phyloP scores from a whole-genome alignment of 1,140 invertebrate genomes.

The Steinernema khuongi region DNA sequence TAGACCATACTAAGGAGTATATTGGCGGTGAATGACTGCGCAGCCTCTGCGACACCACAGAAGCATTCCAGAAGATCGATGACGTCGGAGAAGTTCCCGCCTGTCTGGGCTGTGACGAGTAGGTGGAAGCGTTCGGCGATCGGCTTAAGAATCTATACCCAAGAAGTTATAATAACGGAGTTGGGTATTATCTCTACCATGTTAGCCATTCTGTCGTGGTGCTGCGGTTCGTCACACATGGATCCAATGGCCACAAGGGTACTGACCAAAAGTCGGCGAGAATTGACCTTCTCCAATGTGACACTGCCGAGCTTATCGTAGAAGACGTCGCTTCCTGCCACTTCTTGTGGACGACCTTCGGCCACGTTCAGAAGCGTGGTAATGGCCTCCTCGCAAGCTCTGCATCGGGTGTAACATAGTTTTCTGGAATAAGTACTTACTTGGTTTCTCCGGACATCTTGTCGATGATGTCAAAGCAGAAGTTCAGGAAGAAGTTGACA shows the following conservation, averaged over 20 bases:
- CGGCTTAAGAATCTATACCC: conserved; percentile 28
- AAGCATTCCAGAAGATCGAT: conserved; percentile 35
- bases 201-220: conserved; percentile 32
- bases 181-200: neutral
- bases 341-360: conserved; percentile 17
- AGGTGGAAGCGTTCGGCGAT: conserved; percentile 19
- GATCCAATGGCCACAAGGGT: conserved; percentile 33
- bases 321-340: conserved; percentile 23
- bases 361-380: conserved; percentile 19
- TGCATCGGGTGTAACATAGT: conserved; percentile 10
- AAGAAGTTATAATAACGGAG: neutral
- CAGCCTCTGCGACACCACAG: conserved; percentile 30
- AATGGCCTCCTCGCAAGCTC: conserved; percentile 30
- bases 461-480: conserved; percentile 11
- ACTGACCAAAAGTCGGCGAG: neutral
- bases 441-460: conserved; percentile 28
- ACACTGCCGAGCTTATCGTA: neutral
- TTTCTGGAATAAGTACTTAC: conserved; percentile 20
- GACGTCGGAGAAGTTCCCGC: conserved; percentile 12
- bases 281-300: neutral
- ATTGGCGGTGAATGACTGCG: conserved; percentile 20
- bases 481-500: conserved; percentile 24
- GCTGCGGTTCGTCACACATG: conserved; percentile 18
- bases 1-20: neutral
- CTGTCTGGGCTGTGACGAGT: neutral